Evolutionary conservation across 2,888 invertebrate genomes (phyloP), one percentile per base, ranked within the genome.

Genomic region (Volucella bombylans): DNA sequence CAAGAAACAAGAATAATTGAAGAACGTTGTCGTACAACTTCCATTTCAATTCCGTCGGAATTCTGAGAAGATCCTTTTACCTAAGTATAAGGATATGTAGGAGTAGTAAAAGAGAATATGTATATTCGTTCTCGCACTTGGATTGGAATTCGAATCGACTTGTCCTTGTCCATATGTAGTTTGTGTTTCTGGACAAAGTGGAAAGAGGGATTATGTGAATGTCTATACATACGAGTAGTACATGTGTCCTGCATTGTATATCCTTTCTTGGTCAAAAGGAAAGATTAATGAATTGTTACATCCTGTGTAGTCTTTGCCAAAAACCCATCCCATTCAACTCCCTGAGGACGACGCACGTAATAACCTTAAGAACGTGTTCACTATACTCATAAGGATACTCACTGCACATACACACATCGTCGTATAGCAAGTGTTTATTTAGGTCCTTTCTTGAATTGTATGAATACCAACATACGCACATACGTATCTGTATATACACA

Each of bases 211-310:
- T 76, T 79, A 61, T 74, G 31, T 59, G 31, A 31, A 54, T n/a
- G 18, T 23, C 31, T 61, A n/a, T 47, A 52, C n/a, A 39, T 4
- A n/a, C n/a, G n/a, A n/a, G n/a, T n/a, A 18, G 15, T 49, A 59
- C 61, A 49, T 43, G 50, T 68, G 54, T 74, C 31, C 45, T 52
- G 23, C 43, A 69, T 45, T 68, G 74, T 81, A 68, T 82, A 62
- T 74, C 74, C 76, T 62, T 73, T 71, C 67, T 80, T 74, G 80
- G 79, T 79, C 83, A 74, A 83, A 74, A 74, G 83, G 74, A 83
- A 69, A 83, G 83, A 79, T 83, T 83, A 83, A 83, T 83, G 83
- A 83, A 83, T 83, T 83, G 83, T 83, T 80, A 83, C 82, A 79
- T 74, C 79, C 65, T 79, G 73, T 74, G 74, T 83, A 80, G 74